Evolutionary conservation across 2,888 invertebrate genomes (phyloP).

Genomic region (Marasmarcha lunaedactyla): DNA sequence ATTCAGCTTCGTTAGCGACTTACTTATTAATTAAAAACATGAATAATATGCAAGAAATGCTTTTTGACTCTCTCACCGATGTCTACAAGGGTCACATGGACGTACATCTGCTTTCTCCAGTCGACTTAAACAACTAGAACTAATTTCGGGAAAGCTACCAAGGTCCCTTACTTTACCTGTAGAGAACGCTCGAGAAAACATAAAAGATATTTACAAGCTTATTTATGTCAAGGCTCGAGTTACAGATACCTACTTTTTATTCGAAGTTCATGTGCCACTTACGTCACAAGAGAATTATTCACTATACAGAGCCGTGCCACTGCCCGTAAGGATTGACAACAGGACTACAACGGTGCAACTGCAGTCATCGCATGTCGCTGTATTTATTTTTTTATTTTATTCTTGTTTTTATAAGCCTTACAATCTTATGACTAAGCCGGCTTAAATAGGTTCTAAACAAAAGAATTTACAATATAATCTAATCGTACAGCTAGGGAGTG

Average conservation of each 20-base stretch:
- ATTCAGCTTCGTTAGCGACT: constrained; percentile 7
- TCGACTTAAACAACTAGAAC: constrained; percentile 10
- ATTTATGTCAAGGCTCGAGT: constrained; percentile 14
- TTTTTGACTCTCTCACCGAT: constrained; percentile 14
- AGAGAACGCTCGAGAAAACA: constrained; percentile 11
- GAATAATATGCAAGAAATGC: constrained; percentile 12
- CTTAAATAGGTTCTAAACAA: no score
- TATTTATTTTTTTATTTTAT: no score
- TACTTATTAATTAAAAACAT: constrained; percentile 7
- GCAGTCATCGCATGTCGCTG: no score
- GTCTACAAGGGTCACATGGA: constrained; percentile 16
- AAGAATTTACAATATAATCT: no score
- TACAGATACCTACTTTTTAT: constrained; percentile 11
- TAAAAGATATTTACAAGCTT: constrained; percentile 15
- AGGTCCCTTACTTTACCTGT: constrained; percentile 12
- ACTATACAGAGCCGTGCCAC: constrained; percentile 8
- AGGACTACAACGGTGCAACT: no score
- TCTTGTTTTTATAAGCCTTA: no score
- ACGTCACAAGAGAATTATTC: constrained; percentile 10
- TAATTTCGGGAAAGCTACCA: constrained; percentile 14
- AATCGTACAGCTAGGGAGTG: no score
- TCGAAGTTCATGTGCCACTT: constrained; percentile 10
- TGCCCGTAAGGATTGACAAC: constrained; percentile 5
- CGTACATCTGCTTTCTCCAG: constrained; percentile 14
- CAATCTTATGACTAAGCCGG: no score